Base-by-base conservation (phyloP, 2,888 invertebrate species). In the Eugnorisma glareosa region DNA sequence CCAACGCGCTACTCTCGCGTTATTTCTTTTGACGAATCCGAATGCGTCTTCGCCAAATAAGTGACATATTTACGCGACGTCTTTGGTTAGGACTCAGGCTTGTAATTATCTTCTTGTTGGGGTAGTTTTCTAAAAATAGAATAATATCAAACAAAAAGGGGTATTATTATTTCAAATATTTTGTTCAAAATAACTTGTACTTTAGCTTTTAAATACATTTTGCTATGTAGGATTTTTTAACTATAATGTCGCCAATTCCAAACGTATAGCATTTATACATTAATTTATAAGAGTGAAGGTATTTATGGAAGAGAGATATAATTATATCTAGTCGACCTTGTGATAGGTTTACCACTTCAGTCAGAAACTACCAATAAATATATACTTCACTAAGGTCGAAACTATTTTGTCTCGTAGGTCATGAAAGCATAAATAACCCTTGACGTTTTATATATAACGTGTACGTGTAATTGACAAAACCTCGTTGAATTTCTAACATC, bases 251-350 rank as follows among this genome's bases (percentile, higher is more conserved):
- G 59, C 59, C n/a, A 54, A 82, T 82, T 81, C 81, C 78, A 77
- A 78, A 78, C 61, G 15, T 59, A 64, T 61, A 69, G 81, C 82
- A 82, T 73, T 81, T 82, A 81, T 54, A 73, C 2, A 13, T 74
- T 35, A 35, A 35, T 40, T 66, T 79, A 15, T 70, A 48, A 57
- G 54, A 54, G 8, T 40, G 40, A n/a, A 40, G 0, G 15, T 2
- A 24, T 37, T 37, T 63, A 24, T 63, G 7, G 45, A n/a, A n/a
- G 45, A 67, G 24, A 21, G 24, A 48, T 18, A 18, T 48, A 11
- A 15, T n/a, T 40, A 11, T 10, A n/a, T n/a, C n/a, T n/a, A 61
- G 31, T 35, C 35, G 3, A 35, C 3, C 28, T 57, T 28, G 18
- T 18, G 18, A 28, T 54, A 15, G 2, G 15, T 57, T 7, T 7